Percentiles rank a stretch among this genome's conserved stretches.
These are phyloP conservation scores for Oscarella lobularis DNA, from an alignment of 37 sponge, comb jelly and placozoan genomes.

Conservation along the genomic window DNA sequence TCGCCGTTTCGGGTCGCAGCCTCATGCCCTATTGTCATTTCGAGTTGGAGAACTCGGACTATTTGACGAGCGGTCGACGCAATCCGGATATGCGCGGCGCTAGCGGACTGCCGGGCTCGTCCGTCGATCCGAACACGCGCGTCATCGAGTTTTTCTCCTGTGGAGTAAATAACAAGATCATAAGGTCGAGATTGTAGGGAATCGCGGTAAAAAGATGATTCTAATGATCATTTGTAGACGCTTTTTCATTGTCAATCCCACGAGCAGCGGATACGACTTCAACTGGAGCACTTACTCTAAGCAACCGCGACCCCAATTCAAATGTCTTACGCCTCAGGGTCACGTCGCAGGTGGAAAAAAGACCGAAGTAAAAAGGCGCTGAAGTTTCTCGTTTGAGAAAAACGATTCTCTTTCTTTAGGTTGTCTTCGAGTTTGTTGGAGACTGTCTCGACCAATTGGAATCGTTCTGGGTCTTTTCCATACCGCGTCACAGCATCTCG, in stretches of 20 bases:
- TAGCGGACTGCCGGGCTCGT: slow-evolving; percentile 8
- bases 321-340: slow-evolving; percentile 60
- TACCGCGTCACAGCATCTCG: slow-evolving; percentile 54
- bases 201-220: no score
- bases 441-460: slow-evolving; percentile 44
- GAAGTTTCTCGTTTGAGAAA: no score
- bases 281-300: slow-evolving; percentile 25
- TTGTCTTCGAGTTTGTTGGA: slow-evolving; percentile 78
- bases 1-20: slow-evolving; percentile 45
- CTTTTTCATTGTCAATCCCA: slow-evolving; percentile 88
- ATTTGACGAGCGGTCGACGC: slow-evolving; percentile 33
- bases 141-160: slow-evolving; percentile 81
- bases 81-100: slow-evolving; percentile 18
- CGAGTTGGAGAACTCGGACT: slow-evolving; percentile 85
- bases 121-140: slow-evolving; percentile 40
- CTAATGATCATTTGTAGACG: slow-evolving; percentile 34
- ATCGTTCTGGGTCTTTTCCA: slow-evolving; percentile 85
- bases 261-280: slow-evolving; percentile 63
- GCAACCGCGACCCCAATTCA: slow-evolving; percentile 16
- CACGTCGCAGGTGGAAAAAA: slow-evolving; percentile 52
- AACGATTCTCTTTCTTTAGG: slow-evolving; percentile 22
- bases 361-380: slow-evolving; percentile 26
- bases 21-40: slow-evolving; percentile 98
- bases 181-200: slow-evolving; percentile 10
- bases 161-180: slow-evolving; percentile 49